Evolutionary conservation across 2,888 invertebrate genomes (phyloP).

Genomic region (Drosophila mimetica): DNA sequence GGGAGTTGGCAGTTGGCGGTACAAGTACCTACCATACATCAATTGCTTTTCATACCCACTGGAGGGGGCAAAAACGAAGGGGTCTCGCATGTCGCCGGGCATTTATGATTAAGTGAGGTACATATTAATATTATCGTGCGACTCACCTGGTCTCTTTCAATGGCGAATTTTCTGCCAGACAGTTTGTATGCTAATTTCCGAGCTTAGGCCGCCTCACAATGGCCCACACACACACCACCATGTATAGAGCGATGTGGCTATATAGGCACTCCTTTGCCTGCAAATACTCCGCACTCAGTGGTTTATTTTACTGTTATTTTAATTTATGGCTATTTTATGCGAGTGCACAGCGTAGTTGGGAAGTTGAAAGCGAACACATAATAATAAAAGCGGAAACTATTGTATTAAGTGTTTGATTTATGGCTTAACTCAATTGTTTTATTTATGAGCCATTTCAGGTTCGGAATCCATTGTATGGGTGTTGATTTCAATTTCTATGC

Average conservation of each 20-base stretch:
- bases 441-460: slow-evolving; percentile 67
- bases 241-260: background rate
- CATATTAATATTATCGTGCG: slow-evolving; percentile 75
- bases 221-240: slow-evolving; percentile 8
- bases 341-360: slow-evolving; percentile 64
- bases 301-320: slow-evolving; percentile 78
- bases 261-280: slow-evolving; percentile 21
- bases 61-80: slow-evolving; percentile 10
- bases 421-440: slow-evolving; percentile 79
- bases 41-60: slow-evolving; percentile 5
- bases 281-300: slow-evolving; percentile 36
- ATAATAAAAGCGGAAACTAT: slow-evolving; percentile 81
- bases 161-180: slow-evolving; percentile 65
- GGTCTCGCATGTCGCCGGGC: slow-evolving; percentile 71
- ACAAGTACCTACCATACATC: slow-evolving; percentile 10
- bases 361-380: slow-evolving; percentile 63
- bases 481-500: slow-evolving; percentile 29
- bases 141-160: slow-evolving; percentile 67
- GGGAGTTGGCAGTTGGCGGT: slow-evolving; percentile 9
- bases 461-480: slow-evolving; percentile 29
- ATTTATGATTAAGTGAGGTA: slow-evolving; percentile 80
- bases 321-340: slow-evolving; percentile 79
- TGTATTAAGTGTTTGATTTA: slow-evolving; percentile 80
- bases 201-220: slow-evolving; percentile 47
- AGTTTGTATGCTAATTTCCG: slow-evolving; percentile 78